Conservation (phyloP, 1,140 invertebrate genomes). For the Capitella teleta region DNA sequence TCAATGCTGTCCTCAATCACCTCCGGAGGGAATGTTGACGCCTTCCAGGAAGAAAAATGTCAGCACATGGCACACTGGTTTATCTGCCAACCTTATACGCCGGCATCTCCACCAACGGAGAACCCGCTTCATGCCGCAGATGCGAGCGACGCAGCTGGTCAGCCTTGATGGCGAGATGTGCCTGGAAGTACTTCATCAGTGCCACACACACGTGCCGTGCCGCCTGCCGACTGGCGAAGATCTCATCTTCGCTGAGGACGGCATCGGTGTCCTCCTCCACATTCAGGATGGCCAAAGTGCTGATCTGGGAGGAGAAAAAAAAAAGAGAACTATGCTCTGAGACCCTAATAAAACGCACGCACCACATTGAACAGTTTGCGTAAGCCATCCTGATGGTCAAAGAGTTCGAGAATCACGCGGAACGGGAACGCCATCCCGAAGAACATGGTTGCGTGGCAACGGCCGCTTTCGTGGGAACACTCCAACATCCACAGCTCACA, state of each 20-base stretch:
- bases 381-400: conserved; percentile 82
- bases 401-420: conserved; percentile 78
- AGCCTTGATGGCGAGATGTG: conserved; percentile 73
- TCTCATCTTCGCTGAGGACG: conserved; percentile 73
- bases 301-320: conserved; percentile 49
- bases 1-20: conserved; percentile 75
- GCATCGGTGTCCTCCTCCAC: conserved; percentile 31
- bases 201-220: conserved; percentile 84
- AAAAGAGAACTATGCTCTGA: not conserved
- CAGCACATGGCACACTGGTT: not conserved
- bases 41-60: conserved; percentile 13
- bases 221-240: conserved; percentile 84
- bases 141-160: conserved; percentile 62
- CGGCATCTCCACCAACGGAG: conserved; percentile 32
- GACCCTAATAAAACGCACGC: not conserved
- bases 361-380: conserved; percentile 87
- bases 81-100: conserved; percentile 36
- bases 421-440: conserved; percentile 89
- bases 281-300: conserved; percentile 66
- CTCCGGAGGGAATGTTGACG: conserved; percentile 57
- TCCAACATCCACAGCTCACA: conserved; percentile 89
- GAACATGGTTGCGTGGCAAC: conserved; percentile 95
- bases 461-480: conserved; percentile 87
- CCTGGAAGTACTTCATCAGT: conserved; percentile 81
- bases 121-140: conserved; percentile 31